Conservation (phyloP, 2,113 vertebrate species). For the Ammodytes marinus region DNA sequence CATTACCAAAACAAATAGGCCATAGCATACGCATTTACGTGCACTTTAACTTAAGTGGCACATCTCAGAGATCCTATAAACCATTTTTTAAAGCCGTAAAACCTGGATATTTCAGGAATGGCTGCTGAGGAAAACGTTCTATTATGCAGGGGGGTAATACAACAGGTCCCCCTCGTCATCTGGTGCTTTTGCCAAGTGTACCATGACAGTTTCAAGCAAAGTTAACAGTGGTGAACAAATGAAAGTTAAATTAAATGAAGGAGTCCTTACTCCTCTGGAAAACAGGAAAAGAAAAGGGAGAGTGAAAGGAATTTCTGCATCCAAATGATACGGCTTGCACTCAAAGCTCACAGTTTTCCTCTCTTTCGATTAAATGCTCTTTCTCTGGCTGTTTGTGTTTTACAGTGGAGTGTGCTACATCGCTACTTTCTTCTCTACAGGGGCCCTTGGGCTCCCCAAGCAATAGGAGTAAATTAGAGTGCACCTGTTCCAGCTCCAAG, state of each 20-base stretch:
- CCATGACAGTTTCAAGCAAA: constrained; percentile 75
- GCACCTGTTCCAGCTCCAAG: constrained; percentile 89
- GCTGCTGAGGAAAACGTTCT: constrained; percentile 61
- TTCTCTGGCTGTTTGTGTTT: constrained; percentile 85
- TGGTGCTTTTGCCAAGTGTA: constrained; percentile 74
- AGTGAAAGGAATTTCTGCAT: constrained; percentile 73
- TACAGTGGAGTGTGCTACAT: constrained; percentile 85
- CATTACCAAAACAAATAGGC: constrained; percentile 77
- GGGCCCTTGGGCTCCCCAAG: constrained; percentile 87
- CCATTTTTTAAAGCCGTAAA: constrained; percentile 48
- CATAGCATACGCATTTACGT: constrained; percentile 59
- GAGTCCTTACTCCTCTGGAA: constrained; percentile 50
- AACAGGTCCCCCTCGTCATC: constrained; percentile 75
- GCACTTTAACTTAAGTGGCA: constrained; percentile 67
- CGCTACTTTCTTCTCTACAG: constrained; percentile 87
- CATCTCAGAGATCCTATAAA: constrained; percentile 54
- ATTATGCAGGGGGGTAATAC: constrained; percentile 63
- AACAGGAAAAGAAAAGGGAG: constrained; percentile 42
- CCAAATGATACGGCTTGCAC: constrained; percentile 77
- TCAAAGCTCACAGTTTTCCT: constrained; percentile 82
- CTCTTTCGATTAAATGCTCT: constrained; percentile 88
- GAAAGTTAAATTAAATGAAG: constrained; percentile 77
- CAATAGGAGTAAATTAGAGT: constrained; percentile 90
- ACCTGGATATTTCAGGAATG: constrained; percentile 48
- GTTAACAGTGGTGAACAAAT: constrained; percentile 78